These are phyloP conservation scores for Solen grandis DNA, from an alignment of 1,140 invertebrate genomes.

Conservation along the genomic window DNA sequence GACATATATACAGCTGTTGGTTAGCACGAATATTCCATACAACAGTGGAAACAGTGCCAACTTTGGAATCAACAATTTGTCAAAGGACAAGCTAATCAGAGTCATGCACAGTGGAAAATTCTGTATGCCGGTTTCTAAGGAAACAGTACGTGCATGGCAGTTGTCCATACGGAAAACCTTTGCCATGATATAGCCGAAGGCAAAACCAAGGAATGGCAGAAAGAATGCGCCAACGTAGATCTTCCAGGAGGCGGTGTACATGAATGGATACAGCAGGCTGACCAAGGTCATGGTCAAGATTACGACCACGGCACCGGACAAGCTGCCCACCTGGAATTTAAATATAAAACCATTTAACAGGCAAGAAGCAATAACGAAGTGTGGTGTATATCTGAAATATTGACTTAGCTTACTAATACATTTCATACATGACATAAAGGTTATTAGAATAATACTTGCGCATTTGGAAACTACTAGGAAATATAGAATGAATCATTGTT, in stretches of 20 bases:
- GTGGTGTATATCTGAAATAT: too few species aligned
- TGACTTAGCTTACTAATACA: too few species aligned
- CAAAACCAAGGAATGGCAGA: slow-evolving; percentile 78
- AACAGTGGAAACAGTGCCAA: slow-evolving; percentile 61
- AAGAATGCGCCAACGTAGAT: slow-evolving; percentile 75
- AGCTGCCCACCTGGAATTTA: slow-evolving; percentile 65
- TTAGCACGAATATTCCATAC: slow-evolving; percentile 56
- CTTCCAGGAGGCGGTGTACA: slow-evolving; percentile 71
- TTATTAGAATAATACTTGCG: background rate
- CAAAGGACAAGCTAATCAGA: slow-evolving; percentile 59
- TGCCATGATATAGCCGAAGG: slow-evolving; percentile 77
- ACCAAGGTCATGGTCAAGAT: slow-evolving; percentile 59
- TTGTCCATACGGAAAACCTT: slow-evolving; percentile 71
- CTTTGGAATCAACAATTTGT: slow-evolving; percentile 43
- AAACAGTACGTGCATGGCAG: slow-evolving; percentile 76
- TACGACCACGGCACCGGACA: slow-evolving; percentile 63
- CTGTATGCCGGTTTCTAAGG: slow-evolving; percentile 81
- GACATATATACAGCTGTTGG: slow-evolving; percentile 48
- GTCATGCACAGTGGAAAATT: slow-evolving; percentile 77
- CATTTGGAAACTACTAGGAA: too few species aligned
- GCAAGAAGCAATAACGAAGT: too few species aligned
- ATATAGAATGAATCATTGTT: too few species aligned
- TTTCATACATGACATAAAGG: background rate
- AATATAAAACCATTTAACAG: too few species aligned
- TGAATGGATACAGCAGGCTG: slow-evolving; percentile 71